Percentiles rank a stretch among this genome's conserved stretches.
Conservation (phyloP, 2,113 vertebrate genomes). For the Formicarius rufipectus region DNA sequence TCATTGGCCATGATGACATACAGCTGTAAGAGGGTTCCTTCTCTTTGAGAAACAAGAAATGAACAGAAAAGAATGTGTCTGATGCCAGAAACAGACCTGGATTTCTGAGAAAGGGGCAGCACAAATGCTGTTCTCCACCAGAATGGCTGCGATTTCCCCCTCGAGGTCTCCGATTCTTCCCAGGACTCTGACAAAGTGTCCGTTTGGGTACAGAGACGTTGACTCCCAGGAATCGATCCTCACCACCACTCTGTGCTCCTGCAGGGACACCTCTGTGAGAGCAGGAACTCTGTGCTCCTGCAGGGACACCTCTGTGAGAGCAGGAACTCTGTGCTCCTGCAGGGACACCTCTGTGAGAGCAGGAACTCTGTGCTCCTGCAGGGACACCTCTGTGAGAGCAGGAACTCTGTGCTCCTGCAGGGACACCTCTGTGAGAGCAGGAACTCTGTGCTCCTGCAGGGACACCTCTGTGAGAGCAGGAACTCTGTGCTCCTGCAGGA, state of each 20-base stretch:
- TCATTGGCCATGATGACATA: not conserved
- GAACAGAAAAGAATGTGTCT: not conserved
- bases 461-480: too few relatives aligned
- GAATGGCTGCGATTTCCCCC: conserved; percentile 90
- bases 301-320: not conserved
- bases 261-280: not conserved
- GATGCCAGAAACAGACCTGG: conserved; percentile 79
- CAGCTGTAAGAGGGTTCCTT: not conserved
- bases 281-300: too few relatives aligned
- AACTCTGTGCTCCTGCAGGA: too few relatives aligned
- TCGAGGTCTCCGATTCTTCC: conserved; percentile 90
- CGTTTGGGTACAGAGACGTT: conserved; percentile 89
- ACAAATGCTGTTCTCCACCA: conserved; percentile 90
- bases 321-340: conserved; percentile 84
- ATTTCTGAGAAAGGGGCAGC: conserved; percentile 91
- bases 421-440: too few relatives aligned
- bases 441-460: too few relatives aligned
- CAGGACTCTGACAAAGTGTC: conserved; percentile 90
- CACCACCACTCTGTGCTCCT: conserved; percentile 92
- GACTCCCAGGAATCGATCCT: conserved; percentile 94
- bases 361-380: too few relatives aligned
- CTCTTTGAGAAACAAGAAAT: not conserved
- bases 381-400: too few relatives aligned
- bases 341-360: too few relatives aligned
- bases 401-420: too few relatives aligned